Conservation (phyloP, 2,797 vertebrate species). For the Sylvia borin region DNA sequence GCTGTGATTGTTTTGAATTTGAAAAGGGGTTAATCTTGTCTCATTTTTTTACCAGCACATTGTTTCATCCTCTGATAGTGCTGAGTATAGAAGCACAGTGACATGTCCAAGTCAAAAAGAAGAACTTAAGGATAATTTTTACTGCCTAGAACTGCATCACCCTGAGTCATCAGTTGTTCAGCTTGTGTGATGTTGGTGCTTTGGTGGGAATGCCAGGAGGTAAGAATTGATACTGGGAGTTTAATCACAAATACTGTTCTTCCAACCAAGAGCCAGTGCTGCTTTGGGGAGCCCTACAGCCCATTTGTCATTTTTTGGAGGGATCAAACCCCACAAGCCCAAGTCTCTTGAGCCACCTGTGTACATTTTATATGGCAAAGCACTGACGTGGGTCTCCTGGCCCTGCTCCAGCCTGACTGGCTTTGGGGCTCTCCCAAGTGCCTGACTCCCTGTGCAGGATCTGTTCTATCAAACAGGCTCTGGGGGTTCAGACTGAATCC, state of each 20-base stretch:
- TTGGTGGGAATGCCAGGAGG: background rate
- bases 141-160: background rate
- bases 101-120: background rate
- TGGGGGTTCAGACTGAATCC: background rate
- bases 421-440: background rate
- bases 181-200: background rate
- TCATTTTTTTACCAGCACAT: background rate
- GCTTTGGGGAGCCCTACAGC: background rate
- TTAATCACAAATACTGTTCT: background rate
- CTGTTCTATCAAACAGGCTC: rapidly evolving
- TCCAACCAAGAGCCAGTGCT: background rate
- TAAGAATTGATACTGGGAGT: background rate
- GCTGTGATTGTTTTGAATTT: background rate
- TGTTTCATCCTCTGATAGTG: background rate
- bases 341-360: background rate
- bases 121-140: background rate
- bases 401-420: background rate
- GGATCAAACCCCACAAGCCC: background rate
- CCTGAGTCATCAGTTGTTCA: background rate
- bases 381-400: background rate
- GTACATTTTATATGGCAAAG: background rate
- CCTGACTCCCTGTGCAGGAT: background rate
- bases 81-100: background rate
- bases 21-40: background rate
- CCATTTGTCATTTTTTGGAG: rapidly evolving